Percentiles rank a stretch among this genome's conserved stretches.
These are phyloP conservation scores for Odocoileus hemionus DNA, from an alignment of 2,113 vertebrate species.

Conservation along the genomic window DNA sequence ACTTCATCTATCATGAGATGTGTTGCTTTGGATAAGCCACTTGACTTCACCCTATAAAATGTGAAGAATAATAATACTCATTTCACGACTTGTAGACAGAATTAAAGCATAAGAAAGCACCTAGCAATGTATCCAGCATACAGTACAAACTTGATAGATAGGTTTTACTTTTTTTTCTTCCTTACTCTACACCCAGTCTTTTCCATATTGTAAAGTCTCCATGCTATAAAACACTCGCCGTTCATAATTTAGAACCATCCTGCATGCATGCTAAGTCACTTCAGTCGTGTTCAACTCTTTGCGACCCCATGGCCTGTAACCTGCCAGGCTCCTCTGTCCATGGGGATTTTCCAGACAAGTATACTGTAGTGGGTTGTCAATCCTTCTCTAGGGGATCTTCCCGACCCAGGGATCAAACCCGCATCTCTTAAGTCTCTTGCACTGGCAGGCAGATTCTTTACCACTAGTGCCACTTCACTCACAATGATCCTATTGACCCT, in stretches of 20 bases:
- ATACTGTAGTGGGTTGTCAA: not conserved
- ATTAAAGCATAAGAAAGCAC: not conserved
- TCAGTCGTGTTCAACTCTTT: not conserved
- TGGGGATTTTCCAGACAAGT: not conserved
- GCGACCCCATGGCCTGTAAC: not conserved
- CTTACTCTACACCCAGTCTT: not conserved
- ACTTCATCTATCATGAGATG: not conserved
- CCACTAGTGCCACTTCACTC: not conserved
- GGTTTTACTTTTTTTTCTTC: not conserved
- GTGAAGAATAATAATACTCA: not conserved
- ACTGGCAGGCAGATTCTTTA: not conserved
- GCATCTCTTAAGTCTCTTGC: not conserved
- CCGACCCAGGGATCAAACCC: not conserved
- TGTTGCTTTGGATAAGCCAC: not conserved
- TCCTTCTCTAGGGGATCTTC: not conserved
- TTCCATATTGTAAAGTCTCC: not conserved
- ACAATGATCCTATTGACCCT: not conserved
- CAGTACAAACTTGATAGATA: not conserved
- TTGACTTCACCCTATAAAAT: not conserved
- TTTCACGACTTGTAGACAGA: not conserved
- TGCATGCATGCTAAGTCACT: not conserved
- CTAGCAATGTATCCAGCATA: not conserved
- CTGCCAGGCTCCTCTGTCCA: not conserved
- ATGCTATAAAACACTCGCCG: not conserved
- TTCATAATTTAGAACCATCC: not conserved